Base-by-base conservation (phyloP, 1,140 invertebrate species). In the Macrotrachela quadricornifera region DNA sequence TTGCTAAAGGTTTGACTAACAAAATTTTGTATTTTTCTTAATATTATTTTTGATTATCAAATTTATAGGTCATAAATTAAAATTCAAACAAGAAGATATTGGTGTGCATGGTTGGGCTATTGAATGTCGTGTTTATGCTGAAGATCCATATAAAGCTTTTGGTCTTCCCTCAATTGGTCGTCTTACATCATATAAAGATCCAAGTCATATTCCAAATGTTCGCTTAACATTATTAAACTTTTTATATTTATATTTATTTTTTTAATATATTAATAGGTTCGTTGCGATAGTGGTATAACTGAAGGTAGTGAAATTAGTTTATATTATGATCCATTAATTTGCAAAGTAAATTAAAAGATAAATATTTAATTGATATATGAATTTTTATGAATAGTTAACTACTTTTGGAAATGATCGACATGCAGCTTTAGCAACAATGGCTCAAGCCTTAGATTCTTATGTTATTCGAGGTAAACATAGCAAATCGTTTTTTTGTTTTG, bases 271-370 rank as follows among this genome's bases (percentile, higher is more conserved):
- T n/a, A n/a, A n/a, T n/a, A n/a, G n/a, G n/a, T n/a, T n/a, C 69
- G 79, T 46, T 80, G 79, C 71, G 79, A 81, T 64, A 79, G 77
- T 65, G 80, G 80, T 21, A 74, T 81, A 50, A 66, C 74, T 57
- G 80, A 81, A 67, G 80, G 80, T 10, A 77, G 74, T 59, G 77
- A 81, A 62, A 81, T 81, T 56, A 78, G 76, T 59, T 76, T 82
- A 56, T 80, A 77, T 62, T 81, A 81, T 64, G 80, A 81, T 68
- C 77, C 80, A 11, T 77, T 81, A 75, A 80, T 81, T 57, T 81
- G 78, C 60, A 81, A 81, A 64, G 70, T 75, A 60, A 53, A 46
- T 30, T 43, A 42, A 4, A 3, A 30, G 70, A 83, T 70, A 75
- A 81, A 6, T 74, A 84, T 70, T 83, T 85, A 68, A 80, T 83